Evolutionary conservation across 2,113 vertebrate species (phyloP).

Genomic region (Clupea harengus): DNA sequence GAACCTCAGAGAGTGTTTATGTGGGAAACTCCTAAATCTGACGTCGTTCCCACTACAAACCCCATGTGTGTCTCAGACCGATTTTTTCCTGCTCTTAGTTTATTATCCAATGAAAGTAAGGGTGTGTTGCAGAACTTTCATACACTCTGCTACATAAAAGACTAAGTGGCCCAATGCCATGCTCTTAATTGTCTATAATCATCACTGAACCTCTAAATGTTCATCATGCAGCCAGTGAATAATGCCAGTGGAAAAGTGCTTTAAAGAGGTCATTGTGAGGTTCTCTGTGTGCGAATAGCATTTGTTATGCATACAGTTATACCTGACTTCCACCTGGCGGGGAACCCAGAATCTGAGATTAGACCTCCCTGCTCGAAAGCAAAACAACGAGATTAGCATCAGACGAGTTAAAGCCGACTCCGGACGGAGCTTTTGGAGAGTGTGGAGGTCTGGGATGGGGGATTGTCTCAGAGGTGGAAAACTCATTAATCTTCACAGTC

Average conservation of each 20-base stretch:
- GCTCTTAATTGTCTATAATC: constrained; percentile 24
- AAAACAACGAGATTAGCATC: constrained; percentile 23
- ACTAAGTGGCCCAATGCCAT: background rate
- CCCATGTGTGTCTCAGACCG: constrained; percentile 19
- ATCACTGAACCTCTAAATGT: constrained; percentile 8
- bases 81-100: constrained; percentile 37
- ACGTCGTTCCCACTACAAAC: constrained; percentile 26
- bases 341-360: no score
- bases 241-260: background rate
- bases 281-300: background rate
- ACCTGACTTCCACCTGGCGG: no score
- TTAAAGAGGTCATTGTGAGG: background rate
- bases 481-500: constrained; percentile 14
- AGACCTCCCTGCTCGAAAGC: no score
- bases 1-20: constrained; percentile 22
- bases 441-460: background rate
- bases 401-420: background rate
- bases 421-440: background rate
- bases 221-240: background rate
- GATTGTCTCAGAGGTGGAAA: constrained; percentile 2
- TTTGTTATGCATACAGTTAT: background rate
- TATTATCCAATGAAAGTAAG: constrained; percentile 39
- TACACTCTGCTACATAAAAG: constrained; percentile 3
- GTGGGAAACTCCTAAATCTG: constrained; percentile 33
- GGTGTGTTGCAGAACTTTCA: constrained; percentile 25